Conservation (phyloP, 2,113 vertebrate species). For the Ceyx cyanopectus region DNA sequence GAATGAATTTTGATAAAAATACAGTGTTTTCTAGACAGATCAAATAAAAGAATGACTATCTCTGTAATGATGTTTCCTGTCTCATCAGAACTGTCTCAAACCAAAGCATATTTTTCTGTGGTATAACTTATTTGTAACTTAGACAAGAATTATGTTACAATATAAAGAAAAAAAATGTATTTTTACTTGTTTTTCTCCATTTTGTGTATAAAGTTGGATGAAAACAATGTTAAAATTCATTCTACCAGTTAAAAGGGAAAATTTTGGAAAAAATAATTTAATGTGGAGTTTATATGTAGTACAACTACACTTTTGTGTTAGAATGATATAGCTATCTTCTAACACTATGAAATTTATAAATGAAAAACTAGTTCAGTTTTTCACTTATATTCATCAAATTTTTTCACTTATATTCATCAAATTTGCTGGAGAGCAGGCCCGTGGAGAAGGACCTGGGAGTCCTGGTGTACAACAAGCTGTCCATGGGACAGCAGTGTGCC, state of each 20-base stretch:
- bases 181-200: neutral
- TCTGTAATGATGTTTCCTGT: neutral
- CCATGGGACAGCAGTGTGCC: too few relatives aligned
- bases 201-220: neutral
- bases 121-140: neutral
- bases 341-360: neutral
- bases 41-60: constrained; percentile 54
- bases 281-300: neutral
- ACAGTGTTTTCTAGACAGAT: neutral
- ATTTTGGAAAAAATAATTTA: neutral
- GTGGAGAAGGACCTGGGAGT: too few relatives aligned
- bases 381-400: neutral
- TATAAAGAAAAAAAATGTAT: neutral
- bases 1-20: constrained; percentile 36
- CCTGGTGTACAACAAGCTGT: too few relatives aligned
- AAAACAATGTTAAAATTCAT: neutral
- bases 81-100: constrained; percentile 22
- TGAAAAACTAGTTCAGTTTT: neutral
- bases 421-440: neutral
- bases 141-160: neutral
- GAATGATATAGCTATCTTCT: neutral
- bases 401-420: neutral
- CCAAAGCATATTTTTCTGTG: neutral
- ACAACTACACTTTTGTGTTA: neutral
- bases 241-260: neutral